Conservation (phyloP, 2,888 invertebrate genomes). For the Sepiola atlantica region DNA sequence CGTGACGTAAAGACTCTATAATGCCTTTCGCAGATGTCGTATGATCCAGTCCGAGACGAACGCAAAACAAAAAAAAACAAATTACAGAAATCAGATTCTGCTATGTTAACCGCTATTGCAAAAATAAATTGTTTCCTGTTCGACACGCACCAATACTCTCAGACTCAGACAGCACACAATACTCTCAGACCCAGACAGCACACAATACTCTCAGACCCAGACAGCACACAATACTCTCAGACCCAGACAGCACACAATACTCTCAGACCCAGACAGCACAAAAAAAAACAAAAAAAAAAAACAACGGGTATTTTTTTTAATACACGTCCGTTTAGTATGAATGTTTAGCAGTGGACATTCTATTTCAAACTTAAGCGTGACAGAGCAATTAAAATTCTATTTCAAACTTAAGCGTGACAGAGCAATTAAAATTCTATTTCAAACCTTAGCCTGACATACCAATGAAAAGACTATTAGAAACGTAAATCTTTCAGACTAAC, state of each 20-base stretch:
- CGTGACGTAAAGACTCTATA: neutral
- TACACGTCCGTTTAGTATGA: neutral
- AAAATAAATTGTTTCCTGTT: constrained; percentile 7
- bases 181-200: neutral
- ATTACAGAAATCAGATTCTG: neutral
- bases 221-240: too few species aligned
- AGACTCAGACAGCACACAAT: neutral
- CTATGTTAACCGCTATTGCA: neutral
- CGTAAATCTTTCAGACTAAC: too few species aligned
- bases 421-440: neutral
- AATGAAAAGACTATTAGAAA: too few species aligned
- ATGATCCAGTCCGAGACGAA: neutral
- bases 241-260: too few species aligned
- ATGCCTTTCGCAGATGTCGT: neutral
- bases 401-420: neutral
- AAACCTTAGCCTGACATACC: too few species aligned
- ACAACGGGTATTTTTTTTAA: neutral
- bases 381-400: neutral
- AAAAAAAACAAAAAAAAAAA: neutral
- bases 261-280: too few species aligned
- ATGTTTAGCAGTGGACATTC: neutral
- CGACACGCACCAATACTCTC: neutral
- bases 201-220: neutral
- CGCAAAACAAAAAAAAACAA: neutral
- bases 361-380: neutral